phyloP scores from a whole-genome alignment of 2,113 vertebrate genomes.

The Amblyornis subalaris region DNA sequence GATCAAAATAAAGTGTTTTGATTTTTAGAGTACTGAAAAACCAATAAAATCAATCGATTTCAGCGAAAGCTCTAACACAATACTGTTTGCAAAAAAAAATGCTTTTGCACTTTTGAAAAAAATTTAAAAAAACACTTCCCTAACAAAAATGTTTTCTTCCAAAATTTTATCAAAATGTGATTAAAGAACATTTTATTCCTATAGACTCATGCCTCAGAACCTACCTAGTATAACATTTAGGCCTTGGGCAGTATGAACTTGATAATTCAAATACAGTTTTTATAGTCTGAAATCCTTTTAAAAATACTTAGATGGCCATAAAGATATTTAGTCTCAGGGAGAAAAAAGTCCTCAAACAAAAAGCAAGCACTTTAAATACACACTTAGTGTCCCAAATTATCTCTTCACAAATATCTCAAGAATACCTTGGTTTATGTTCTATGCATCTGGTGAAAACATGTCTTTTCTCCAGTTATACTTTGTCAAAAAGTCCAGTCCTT shows the following conservation, averaged over 20 bases:
- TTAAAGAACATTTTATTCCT: not conserved
- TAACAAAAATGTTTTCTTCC: not conserved
- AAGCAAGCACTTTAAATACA: not conserved
- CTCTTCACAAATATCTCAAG: not conserved
- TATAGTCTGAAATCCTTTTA: not conserved
- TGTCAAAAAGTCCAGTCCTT: not conserved
- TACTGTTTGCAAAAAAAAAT: not conserved
- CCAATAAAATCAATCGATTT: not conserved
- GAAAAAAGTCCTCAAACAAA: not conserved
- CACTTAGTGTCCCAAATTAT: not conserved
- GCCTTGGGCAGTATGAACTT: not conserved
- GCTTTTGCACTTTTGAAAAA: not conserved
- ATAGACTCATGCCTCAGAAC: not conserved
- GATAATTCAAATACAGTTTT: not conserved
- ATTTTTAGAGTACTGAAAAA: not conserved
- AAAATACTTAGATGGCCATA: not conserved
- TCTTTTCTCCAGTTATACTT: not conserved
- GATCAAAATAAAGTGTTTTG: not conserved
- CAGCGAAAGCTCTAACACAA: not conserved
- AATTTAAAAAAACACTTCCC: not conserved
- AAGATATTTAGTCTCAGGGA: not conserved
- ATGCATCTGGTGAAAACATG: conserved; percentile 32
- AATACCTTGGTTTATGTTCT: not conserved
- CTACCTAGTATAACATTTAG: not conserved
- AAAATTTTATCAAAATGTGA: not conserved